Evolutionary conservation across 2,888 invertebrate species (phyloP).

Genomic region (Crioceris asparagi): DNA sequence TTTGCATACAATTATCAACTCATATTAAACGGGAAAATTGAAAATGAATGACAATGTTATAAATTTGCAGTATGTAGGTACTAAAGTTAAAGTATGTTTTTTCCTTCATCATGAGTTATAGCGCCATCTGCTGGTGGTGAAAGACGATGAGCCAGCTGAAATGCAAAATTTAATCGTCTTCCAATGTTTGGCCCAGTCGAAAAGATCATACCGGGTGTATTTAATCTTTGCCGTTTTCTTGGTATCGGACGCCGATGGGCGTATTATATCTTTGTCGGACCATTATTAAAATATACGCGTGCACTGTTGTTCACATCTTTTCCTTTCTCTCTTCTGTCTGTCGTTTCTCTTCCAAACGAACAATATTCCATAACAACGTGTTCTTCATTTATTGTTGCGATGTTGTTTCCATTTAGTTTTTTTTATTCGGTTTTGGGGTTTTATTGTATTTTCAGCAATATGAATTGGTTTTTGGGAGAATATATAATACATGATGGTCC

Average conservation of each 20-base stretch:
- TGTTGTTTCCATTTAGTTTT: constrained; percentile 17
- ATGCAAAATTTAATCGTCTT: background rate
- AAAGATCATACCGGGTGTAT: background rate
- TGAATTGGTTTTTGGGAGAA: constrained; percentile 20
- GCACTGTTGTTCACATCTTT: constrained; percentile 18
- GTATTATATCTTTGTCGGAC: constrained; percentile 19
- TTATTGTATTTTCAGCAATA: constrained; percentile 23
- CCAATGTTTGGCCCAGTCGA: background rate
- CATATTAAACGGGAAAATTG: too few species aligned
- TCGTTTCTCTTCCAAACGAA: too few species aligned
- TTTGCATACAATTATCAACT: too few species aligned
- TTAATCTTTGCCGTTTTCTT: background rate
- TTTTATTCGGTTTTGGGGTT: constrained; percentile 18
- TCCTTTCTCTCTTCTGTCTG: too few species aligned
- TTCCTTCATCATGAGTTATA: too few species aligned
- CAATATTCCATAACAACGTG: constrained; percentile 19
- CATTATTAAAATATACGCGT: constrained; percentile 20
- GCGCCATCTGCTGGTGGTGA: too few species aligned
- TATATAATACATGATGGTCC: too few species aligned
- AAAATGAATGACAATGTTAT: too few species aligned
- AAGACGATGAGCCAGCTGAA: background rate
- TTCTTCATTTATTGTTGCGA: constrained; percentile 21
- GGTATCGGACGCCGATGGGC: constrained; percentile 8
- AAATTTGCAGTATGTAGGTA: too few species aligned
- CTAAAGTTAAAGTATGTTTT: background rate